Base-by-base conservation (phyloP, 1,140 invertebrate genomes). In the Sinella curviseta region DNA sequence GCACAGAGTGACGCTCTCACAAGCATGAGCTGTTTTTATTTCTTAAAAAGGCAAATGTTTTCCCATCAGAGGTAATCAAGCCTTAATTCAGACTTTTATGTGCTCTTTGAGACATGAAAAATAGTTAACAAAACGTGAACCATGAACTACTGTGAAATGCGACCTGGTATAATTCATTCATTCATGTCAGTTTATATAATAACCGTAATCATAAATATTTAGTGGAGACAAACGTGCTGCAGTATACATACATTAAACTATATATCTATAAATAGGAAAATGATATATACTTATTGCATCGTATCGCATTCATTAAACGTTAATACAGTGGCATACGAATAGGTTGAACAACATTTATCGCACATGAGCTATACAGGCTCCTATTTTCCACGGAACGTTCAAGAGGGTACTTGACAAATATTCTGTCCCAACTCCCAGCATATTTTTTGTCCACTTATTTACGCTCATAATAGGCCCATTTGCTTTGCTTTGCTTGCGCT, bases 391-490 rank as follows among this genome's bases (percentile, higher is more conserved):
- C 28, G 31, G 65, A 70, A 17, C 8, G 4, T 70, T 70, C 28
- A 33, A 70, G 65, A 31, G 65, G 65, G 65, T 70, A 8, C 65
- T 70, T 70, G 65, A 70, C 65, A 70, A 70, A 70, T 70, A 70
- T 70, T 70, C 65, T 70, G 65, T 70, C 65, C 65, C 65, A 70
- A n/a, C 65, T 24, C 4, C 26, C 14, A 30, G n/a, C 26, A 70
- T 70, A 31, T 70, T 70, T 70, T 70, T 70, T 70, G 65, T 70
- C 31, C 30, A 30, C 65, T 30, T 70, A 70, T 70, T 70, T 70
- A 70, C 65, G 65, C 65, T 33, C 65, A 70, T 70, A 70, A 70
- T 70, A 70, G 65, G 65, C 65, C 31, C 65, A 70, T 70, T 70
- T 33, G 65, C 12, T 70, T 70, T 70, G 65, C 65, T 70, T 70